A percentile compares a stretch with the other conserved stretches of the same genome.
phyloP scores from a whole-genome alignment of 1,140 invertebrate species.

The Olivierus martensii region DNA sequence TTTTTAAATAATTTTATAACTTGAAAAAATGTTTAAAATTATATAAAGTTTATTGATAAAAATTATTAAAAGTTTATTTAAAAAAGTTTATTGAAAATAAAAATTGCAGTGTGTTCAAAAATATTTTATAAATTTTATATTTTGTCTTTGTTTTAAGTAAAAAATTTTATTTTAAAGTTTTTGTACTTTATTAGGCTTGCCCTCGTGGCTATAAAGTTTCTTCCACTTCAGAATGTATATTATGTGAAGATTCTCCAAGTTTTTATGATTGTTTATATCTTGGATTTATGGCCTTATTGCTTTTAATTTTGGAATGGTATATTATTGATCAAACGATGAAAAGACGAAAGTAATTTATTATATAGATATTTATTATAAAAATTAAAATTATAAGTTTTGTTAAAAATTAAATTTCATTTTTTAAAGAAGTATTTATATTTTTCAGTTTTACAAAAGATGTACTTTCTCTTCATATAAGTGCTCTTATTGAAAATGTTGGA shows the following conservation, averaged over 20 bases:
- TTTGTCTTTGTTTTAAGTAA: no score
- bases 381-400: no score
- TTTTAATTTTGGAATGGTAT: slow-evolving; percentile 75
- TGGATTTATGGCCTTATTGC: slow-evolving; percentile 76
- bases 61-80: no score
- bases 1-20: no score
- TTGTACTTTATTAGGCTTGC: slow-evolving; percentile 60
- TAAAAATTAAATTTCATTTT: slow-evolving; percentile 1
- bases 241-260: slow-evolving; percentile 55
- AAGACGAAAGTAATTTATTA: slow-evolving; percentile 44
- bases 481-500: slow-evolving; percentile 58
- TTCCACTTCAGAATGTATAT: slow-evolving; percentile 48
- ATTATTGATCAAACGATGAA: slow-evolving; percentile 73
- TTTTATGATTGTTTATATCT: slow-evolving; percentile 92
- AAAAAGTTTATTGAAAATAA: no score
- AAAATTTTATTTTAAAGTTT: background rate
- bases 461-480: slow-evolving; percentile 54
- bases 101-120: no score
- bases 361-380: background rate
- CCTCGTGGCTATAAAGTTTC: slow-evolving; percentile 54
- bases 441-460: slow-evolving; percentile 53
- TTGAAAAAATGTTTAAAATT: no score
- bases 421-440: background rate
- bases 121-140: no score
- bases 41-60: no score